These are phyloP conservation scores for Micromys minutus DNA, from an alignment of 2,113 vertebrate genomes.

Conservation along the genomic window DNA sequence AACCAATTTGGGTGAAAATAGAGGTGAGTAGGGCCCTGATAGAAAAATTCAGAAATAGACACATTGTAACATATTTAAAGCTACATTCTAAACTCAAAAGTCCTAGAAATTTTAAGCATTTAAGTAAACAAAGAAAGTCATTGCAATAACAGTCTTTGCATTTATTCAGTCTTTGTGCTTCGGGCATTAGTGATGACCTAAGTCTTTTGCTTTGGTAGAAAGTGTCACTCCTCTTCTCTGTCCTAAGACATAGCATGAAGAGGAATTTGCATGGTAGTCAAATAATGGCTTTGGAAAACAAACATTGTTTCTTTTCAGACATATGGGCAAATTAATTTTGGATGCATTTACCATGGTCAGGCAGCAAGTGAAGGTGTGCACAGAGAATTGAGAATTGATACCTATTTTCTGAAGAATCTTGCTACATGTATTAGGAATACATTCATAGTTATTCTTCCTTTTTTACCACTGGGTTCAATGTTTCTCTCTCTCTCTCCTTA, in stretches of 20 bases:
- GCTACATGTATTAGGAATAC: constrained; percentile 78
- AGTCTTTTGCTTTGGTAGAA: neutral
- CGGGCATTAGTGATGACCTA: neutral
- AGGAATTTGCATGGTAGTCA: constrained; percentile 68
- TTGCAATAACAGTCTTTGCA: neutral
- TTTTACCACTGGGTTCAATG: neutral
- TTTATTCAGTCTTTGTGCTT: neutral
- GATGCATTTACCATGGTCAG: constrained; percentile 77
- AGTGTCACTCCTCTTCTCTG: neutral
- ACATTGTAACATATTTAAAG: neutral
- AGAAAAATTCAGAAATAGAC: neutral
- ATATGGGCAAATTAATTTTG: constrained; percentile 77
- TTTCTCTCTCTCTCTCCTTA: constrained; percentile 28
- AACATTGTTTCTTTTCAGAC: constrained; percentile 71
- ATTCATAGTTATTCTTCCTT: constrained; percentile 45
- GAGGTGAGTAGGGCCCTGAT: neutral
- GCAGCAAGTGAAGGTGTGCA: constrained; percentile 76
- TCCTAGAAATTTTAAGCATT: neutral
- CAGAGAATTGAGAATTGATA: constrained; percentile 78
- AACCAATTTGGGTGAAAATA: neutral
- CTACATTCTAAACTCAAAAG: neutral
- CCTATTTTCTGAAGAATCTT: constrained; percentile 73
- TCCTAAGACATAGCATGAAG: neutral
- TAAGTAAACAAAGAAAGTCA: neutral
- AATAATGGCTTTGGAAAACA: constrained; percentile 76